Evolutionary conservation across 2,113 vertebrate species (phyloP), one percentile per base, ranked within the genome.

Genomic region (Taurulus bubalis): DNA sequence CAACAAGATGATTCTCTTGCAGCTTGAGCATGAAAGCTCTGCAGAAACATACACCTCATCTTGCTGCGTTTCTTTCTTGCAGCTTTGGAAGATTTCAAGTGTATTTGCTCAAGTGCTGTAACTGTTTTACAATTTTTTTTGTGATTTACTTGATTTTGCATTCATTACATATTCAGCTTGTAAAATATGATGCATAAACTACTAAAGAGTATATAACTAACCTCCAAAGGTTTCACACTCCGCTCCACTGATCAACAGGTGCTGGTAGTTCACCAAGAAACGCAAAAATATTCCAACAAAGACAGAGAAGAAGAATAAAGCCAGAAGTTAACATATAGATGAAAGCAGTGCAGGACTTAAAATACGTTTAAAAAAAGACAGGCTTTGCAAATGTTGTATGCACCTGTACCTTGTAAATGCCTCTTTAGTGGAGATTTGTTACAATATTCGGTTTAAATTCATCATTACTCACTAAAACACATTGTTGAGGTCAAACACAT

Each of bases 1-100:
- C 28, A 74, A 66, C 45, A 66, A 36, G 12, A 45, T n/a, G 4
- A n/a, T 22, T 53, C 34, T 49, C 5, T 15, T 80, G 79, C 82
- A 85, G 56, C n/a, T 16, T 22, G 34, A 65, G 10, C 34, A 32
- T 56, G 36, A 36, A 49, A 12, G 16, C 34, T 73, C 56, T 67
- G 60, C 34, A 34, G 8, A 56, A 10, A n/a, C 14, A n/a, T 47
- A 22, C n/a, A 34, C 8, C 10, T 24, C 15, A 6, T 62, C 16
- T 20, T 71, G 36, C 8, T 42, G 38, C 9, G 60, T 22, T 8
- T 20, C 1, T 3, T 32, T 1, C 0, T 47, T 49, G 36, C 32
- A 38, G 24, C 7, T 22, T 55, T 45, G 9, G 6, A 20, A 11
- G 1, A 11, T 26, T 16, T 49, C 15, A 6, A 9, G 45, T 12